These are phyloP conservation scores for Aphrophora alni DNA, from an alignment of 2,888 invertebrate genomes.

Conservation along the genomic window DNA sequence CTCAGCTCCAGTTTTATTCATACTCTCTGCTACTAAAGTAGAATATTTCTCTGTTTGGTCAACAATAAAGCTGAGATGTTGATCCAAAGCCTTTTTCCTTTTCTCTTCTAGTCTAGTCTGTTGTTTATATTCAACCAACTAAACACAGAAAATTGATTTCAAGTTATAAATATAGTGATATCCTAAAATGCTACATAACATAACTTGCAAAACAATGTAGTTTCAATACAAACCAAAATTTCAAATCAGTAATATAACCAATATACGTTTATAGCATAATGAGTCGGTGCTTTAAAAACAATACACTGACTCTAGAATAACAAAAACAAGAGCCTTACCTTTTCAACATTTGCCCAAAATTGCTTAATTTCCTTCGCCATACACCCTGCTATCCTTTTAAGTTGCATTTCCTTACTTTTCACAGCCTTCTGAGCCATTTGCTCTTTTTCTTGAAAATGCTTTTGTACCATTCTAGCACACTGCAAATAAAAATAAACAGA, in stretches of 20 bases:
- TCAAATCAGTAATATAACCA: no score
- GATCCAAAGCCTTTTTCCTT: slow-evolving; percentile 91
- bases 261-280: no score
- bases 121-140: slow-evolving; percentile 93
- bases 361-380: slow-evolving; percentile 92
- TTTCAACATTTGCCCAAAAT: slow-evolving; percentile 97
- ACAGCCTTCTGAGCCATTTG: slow-evolving; percentile 88
- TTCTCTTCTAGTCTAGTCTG: slow-evolving; percentile 92
- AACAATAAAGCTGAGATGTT: slow-evolving; percentile 96
- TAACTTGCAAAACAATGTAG: no score
- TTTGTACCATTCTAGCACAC: slow-evolving; percentile 90
- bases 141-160: not conserved
- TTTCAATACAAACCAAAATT: no score
- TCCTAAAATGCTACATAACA: no score
- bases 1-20: slow-evolving; percentile 63
- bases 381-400: slow-evolving; percentile 85
- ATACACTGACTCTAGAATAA: no score
- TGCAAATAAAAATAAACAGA: slow-evolving; percentile 51
- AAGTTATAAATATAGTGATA: no score
- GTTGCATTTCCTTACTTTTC: slow-evolving; percentile 86
- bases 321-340: slow-evolving; percentile 65
- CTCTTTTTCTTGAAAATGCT: slow-evolving; percentile 90
- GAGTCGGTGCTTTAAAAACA: no score
- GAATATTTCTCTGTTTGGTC: slow-evolving; percentile 98
- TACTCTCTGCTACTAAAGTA: slow-evolving; percentile 84